Conservation (phyloP, 1,140 invertebrate genomes). For the Augochlora pura region DNA sequence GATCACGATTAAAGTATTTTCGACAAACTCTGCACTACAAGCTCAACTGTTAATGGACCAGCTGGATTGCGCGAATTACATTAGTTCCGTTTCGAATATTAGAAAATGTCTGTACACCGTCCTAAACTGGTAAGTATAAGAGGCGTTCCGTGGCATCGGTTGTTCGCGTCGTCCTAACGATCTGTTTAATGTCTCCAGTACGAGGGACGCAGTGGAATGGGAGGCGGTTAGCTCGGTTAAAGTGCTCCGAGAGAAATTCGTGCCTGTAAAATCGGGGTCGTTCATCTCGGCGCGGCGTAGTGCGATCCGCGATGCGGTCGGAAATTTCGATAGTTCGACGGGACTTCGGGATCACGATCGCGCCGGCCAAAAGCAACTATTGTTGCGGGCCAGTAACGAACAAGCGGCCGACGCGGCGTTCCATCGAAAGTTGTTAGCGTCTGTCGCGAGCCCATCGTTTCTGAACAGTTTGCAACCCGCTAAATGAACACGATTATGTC, state of each 20-base stretch:
- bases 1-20: too few relatives aligned
- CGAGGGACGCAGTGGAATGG: neutral
- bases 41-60: too few relatives aligned
- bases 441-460: conserved; percentile 8
- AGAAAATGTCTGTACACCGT: too few relatives aligned
- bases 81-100: too few relatives aligned
- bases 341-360: conserved; percentile 16
- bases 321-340: conserved; percentile 44
- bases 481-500: neutral
- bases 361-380: conserved; percentile 20
- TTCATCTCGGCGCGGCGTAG: neutral
- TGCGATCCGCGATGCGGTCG: conserved; percentile 18
- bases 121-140: neutral
- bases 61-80: too few relatives aligned
- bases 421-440: conserved; percentile 51
- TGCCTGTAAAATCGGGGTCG: conserved; percentile 38
- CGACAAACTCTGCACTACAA: too few relatives aligned
- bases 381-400: conserved; percentile 38
- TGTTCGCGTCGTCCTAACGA: neutral
- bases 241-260: conserved; percentile 2
- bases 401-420: neutral
- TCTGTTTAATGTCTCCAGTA: neutral
- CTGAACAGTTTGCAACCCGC: neutral
- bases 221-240: neutral
- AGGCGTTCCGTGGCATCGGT: neutral